Base-by-base conservation (phyloP, 2,113 vertebrate species). In the Bubo scandiacus region DNA sequence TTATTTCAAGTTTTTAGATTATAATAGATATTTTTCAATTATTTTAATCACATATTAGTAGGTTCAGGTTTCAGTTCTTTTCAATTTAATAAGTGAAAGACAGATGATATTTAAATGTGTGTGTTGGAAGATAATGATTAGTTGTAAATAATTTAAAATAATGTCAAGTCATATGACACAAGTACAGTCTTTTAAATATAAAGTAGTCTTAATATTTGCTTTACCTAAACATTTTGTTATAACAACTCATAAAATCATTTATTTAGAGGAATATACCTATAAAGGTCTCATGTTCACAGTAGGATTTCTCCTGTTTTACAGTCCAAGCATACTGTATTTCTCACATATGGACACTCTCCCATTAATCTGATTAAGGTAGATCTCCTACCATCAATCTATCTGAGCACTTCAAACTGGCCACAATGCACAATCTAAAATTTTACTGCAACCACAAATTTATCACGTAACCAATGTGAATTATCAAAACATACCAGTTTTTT, bases 401-500 rank as follows among this genome's bases (percentile, higher is more conserved):
- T 45, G 11, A 75, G 19, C 26, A n/a, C 38, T 74, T 74, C 32
- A 72, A 72, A 92, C 5, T 71, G 34, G 36, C 13, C 51, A 74
- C 29, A 78, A 34, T 1, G n/a, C 25, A 73, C 67, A 80, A 54
- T 11, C 36, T 65, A 85, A 62, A 63, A 70, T 30, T 88, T 68
- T 59, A 71, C 30, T 6, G 9, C 15, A 91, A 22, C 4, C 42
- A 91, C 10, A 40, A 86, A 58, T 2, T 36, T 68, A 47, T 9
- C 36, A 62, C 0, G 0, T 32, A 90, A 81, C 3, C 8, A 84
- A 21, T 5, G 1, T 12, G 32, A 84, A 83, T 47, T 74, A 81
- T 58, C 32, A 73, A 70, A 95, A 96, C 94, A 87, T 98, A 99
- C 98, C 98, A 15, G 98, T 98, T 98, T 98, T 99, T 92, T 99